These are phyloP conservation scores for Linnaemya tessellans DNA, from an alignment of 2,888 invertebrate species.

Conservation along the genomic window DNA sequence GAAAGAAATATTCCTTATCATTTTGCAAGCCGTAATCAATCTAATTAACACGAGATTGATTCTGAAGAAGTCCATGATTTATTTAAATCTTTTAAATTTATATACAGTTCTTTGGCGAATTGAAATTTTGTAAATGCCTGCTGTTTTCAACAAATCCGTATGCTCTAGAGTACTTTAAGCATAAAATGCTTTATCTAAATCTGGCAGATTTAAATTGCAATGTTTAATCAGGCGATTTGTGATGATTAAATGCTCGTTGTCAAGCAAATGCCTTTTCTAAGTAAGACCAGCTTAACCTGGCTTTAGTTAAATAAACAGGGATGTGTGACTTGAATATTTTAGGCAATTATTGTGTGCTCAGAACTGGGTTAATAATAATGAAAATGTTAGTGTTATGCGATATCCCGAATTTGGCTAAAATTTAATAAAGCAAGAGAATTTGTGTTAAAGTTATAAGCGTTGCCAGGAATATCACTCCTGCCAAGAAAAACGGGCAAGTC, in stretches of 20 bases:
- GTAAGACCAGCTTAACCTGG: constrained; percentile 7
- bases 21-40: too few relatives aligned
- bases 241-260: constrained; percentile 29
- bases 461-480: not conserved
- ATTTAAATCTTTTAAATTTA: not conserved
- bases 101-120: not conserved
- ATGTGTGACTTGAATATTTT: not conserved
- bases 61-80: not conserved
- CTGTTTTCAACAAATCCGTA: constrained; percentile 4
- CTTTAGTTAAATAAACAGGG: not conserved
- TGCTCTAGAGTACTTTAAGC: not conserved
- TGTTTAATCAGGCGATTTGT: constrained; percentile 52
- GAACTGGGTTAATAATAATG: too few relatives aligned
- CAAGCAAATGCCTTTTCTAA: constrained; percentile 17
- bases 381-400: not conserved
- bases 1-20: too few relatives aligned
- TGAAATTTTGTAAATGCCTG: constrained; percentile 1
- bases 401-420: not conserved
- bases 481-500: too few relatives aligned
- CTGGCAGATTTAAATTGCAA: constrained; percentile 49
- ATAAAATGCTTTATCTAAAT: constrained; percentile 20
- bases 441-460: too few relatives aligned
- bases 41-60: not conserved
- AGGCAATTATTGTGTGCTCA: not conserved
- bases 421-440: too few relatives aligned